Percentiles rank a stretch among this genome's conserved stretches.
These are phyloP conservation scores for Drosophila mulleri DNA, from an alignment of 2,888 invertebrate species.

Conservation along the genomic window DNA sequence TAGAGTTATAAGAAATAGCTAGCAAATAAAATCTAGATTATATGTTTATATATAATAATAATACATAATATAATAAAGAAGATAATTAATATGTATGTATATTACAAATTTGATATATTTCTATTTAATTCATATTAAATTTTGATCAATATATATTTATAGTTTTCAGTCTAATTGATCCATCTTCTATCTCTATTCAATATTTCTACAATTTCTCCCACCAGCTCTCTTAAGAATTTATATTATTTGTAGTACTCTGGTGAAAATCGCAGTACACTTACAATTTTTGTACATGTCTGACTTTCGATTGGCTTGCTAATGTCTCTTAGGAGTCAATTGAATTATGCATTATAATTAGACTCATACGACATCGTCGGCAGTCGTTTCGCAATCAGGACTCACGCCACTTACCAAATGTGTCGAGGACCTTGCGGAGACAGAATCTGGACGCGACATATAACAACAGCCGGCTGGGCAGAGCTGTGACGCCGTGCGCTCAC, in stretches of 20 bases:
- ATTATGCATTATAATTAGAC: slow-evolving; percentile 29
- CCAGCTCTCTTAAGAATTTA: no score
- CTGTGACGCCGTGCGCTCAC: slow-evolving; percentile 38
- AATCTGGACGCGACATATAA: slow-evolving; percentile 23
- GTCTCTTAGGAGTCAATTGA: slow-evolving; percentile 40
- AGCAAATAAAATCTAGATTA: neutral
- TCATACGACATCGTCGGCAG: slow-evolving; percentile 24
- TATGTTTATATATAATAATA: neutral
- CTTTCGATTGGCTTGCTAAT: neutral
- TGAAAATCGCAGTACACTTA: no score
- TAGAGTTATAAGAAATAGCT: no score
- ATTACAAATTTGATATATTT: no score
- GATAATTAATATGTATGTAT: no score
- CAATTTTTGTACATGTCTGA: neutral
- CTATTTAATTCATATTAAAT: no score
- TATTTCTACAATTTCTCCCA: no score
- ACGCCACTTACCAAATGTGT: slow-evolving; percentile 45
- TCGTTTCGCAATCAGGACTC: slow-evolving; percentile 47
- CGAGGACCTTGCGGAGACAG: slow-evolving; percentile 27
- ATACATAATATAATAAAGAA: no score
- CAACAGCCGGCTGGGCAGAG: slow-evolving; percentile 26
- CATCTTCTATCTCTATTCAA: neutral
- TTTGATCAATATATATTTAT: no score
- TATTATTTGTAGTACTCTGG: no score
- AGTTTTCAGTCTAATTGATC: neutral